A percentile compares a stretch with the other conserved stretches of the same genome.
These are phyloP conservation scores for Megaceryle alcyon DNA, from an alignment of 2,797 vertebrate species.

Conservation along the genomic window DNA sequence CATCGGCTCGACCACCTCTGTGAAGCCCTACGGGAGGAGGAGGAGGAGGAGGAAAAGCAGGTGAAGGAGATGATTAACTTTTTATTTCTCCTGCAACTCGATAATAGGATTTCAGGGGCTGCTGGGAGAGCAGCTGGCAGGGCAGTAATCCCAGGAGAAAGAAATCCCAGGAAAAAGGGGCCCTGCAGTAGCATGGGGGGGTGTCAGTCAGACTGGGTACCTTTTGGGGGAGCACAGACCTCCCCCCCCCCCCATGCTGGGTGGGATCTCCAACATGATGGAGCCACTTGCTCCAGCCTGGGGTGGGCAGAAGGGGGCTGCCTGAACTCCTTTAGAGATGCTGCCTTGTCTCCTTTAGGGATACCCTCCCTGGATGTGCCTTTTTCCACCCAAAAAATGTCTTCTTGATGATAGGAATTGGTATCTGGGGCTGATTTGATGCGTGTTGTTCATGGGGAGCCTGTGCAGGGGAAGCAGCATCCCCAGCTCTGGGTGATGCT, in stretches of 20 bases:
- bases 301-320: background rate
- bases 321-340: background rate
- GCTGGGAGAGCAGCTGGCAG: conserved; percentile 43
- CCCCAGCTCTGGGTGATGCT: fast-evolving
- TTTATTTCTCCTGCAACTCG: conserved; percentile 55
- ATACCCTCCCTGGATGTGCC: too few relatives aligned
- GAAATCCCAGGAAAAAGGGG: background rate
- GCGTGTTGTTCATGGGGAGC: fast-evolving
- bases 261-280: fast-evolving
- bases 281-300: background rate
- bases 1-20: background rate
- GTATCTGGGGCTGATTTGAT: background rate
- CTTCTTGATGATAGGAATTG: background rate
- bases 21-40: fast-evolving
- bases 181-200: fast-evolving
- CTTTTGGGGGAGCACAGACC: too few relatives aligned
- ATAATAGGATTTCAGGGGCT: conserved; percentile 71
- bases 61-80: conserved; percentile 47
- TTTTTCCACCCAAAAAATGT: background rate
- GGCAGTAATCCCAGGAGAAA: background rate
- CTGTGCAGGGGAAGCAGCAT: fast-evolving
- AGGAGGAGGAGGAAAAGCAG: background rate
- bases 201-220: too few relatives aligned
- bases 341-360: background rate
- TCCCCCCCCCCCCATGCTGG: background rate